Evolutionary conservation across 2,113 vertebrate genomes (phyloP).

Genomic region (Macroglossus sobrinus): DNA sequence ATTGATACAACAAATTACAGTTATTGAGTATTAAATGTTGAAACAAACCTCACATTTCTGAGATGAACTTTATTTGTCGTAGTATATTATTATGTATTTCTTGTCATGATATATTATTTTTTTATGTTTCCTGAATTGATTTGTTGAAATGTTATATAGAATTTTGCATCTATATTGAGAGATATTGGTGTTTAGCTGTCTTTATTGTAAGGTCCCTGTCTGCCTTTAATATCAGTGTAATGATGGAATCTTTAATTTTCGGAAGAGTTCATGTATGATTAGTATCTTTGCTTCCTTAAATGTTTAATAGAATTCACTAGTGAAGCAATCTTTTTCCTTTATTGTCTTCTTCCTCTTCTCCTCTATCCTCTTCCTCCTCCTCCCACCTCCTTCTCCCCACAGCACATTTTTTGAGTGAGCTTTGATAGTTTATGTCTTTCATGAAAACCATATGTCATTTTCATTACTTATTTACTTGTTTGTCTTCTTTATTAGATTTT

Average conservation of each 20-base stretch:
- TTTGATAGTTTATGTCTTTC: background rate
- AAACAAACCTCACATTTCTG: background rate
- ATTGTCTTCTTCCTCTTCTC: background rate
- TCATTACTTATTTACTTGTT: constrained; percentile 28
- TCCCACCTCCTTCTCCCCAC: background rate
- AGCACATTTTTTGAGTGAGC: background rate
- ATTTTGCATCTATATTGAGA: background rate
- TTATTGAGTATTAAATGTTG: background rate
- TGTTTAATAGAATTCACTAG: background rate
- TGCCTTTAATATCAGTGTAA: background rate
- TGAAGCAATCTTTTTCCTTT: background rate
- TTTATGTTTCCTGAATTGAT: background rate
- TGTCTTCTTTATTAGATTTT: background rate
- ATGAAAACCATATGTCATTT: background rate
- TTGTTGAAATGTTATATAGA: background rate
- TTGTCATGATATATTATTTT: background rate
- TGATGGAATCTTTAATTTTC: background rate
- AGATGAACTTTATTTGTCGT: background rate
- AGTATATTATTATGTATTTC: background rate
- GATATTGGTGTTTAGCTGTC: background rate
- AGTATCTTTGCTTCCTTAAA: background rate
- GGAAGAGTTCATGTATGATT: background rate
- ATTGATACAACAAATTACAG: background rate
- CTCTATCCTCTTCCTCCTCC: background rate
- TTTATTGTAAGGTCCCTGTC: background rate